Percentiles rank a stretch among this genome's conserved stretches.
phyloP scores from a whole-genome alignment of 2,797 vertebrate species.

The Acomys russatus region DNA sequence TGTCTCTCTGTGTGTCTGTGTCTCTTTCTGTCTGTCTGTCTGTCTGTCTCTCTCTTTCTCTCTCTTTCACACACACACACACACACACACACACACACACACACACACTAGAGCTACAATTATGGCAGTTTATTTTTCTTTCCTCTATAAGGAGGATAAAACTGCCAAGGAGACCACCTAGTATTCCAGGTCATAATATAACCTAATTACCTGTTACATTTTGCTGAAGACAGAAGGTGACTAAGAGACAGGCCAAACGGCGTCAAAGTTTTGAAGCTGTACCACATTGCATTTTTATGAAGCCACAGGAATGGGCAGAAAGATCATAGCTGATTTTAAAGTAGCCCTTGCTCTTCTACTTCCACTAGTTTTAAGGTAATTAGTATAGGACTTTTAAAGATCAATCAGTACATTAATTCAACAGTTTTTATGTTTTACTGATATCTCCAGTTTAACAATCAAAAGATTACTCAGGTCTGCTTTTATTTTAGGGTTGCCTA shows the following conservation, averaged over 20 bases:
- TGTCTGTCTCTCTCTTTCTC: too few species aligned
- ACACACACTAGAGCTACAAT: not conserved
- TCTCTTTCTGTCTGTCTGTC: too few species aligned
- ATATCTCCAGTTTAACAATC: constrained; percentile 6
- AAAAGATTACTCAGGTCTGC: not conserved
- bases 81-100: not conserved
- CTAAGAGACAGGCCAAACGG: constrained; percentile 45
- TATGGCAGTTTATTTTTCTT: constrained; percentile 50
- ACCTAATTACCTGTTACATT: constrained; percentile 54
- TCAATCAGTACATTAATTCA: constrained; percentile 47
- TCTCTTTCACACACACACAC: not conserved
- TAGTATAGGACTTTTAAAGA: constrained; percentile 60
- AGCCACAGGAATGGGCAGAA: constrained; percentile 44
- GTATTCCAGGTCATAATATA: constrained; percentile 51
- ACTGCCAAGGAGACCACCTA: constrained; percentile 53
- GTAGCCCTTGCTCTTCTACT: not conserved
- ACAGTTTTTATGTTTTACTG: constrained; percentile 57
- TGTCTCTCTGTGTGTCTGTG: too few species aligned
- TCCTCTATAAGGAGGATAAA: constrained; percentile 38
- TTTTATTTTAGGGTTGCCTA: constrained; percentile 40
- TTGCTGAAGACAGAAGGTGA: constrained; percentile 64
- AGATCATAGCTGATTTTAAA: constrained; percentile 54
- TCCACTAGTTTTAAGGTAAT: constrained; percentile 52
- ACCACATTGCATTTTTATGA: constrained; percentile 62
- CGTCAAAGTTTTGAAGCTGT: constrained; percentile 15